Evolutionary conservation across 1,140 invertebrate genomes (phyloP).

Genomic region (Ridgeia piscesae): DNA sequence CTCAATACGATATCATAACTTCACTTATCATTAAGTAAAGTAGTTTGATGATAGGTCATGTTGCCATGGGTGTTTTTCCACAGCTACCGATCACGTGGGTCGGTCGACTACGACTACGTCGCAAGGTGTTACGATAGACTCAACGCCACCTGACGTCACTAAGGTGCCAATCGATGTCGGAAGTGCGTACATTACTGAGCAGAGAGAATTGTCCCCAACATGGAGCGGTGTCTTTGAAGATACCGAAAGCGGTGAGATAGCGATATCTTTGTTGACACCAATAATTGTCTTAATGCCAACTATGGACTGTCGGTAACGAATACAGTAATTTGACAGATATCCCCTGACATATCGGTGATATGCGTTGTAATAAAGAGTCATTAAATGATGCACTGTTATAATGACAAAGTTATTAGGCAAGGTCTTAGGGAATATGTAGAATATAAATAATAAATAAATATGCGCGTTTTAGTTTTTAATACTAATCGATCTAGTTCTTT

Average conservation of each 20-base stretch:
- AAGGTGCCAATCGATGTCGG: neutral
- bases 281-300: neutral
- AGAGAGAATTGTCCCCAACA: neutral
- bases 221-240: neutral
- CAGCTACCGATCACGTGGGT: neutral
- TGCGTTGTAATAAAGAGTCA: too few species aligned
- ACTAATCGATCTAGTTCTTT: too few species aligned
- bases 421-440: too few species aligned
- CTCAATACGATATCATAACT: too few species aligned
- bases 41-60: neutral
- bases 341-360: neutral
- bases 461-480: too few species aligned
- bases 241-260: neutral
- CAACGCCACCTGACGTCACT: constrained; percentile 10
- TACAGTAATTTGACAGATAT: neutral
- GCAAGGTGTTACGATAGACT: neutral
- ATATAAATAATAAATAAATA: too few species aligned
- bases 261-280: neutral
- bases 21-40: too few species aligned
- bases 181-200: neutral
- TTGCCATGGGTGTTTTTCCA: neutral
- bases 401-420: too few species aligned
- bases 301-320: neutral
- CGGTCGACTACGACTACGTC: neutral
- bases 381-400: too few species aligned